Evolutionary conservation across 2,797 vertebrate species (phyloP).

Genomic region (Sarcophilus harrisii): DNA sequence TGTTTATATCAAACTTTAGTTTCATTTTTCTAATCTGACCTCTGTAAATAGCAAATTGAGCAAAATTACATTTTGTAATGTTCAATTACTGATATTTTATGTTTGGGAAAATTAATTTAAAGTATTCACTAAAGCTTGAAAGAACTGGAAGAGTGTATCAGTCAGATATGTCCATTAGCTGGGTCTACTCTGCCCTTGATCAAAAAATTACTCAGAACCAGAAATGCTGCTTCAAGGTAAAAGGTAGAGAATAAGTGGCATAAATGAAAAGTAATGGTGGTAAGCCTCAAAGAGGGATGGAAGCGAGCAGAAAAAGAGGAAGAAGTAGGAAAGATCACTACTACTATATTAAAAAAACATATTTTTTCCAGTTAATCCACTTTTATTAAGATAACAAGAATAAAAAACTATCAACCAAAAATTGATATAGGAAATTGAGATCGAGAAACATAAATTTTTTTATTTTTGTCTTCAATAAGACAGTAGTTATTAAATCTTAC

Average conservation of each 20-base stretch:
- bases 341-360: constrained; percentile 48
- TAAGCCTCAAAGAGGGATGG: background rate
- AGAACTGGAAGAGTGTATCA: background rate
- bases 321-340: background rate
- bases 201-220: background rate
- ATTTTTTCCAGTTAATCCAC: background rate
- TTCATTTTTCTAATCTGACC: constrained; percentile 47
- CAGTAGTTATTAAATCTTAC: constrained; percentile 17
- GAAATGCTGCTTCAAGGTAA: background rate
- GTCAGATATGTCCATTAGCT: background rate
- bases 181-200: background rate
- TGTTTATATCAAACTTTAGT: constrained; percentile 46
- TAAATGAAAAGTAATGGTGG: background rate
- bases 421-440: constrained; percentile 23
- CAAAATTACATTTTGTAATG: no score
- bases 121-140: background rate
- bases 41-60: constrained; percentile 27
- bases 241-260: constrained; percentile 34
- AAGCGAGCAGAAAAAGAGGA: background rate
- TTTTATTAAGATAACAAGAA: constrained; percentile 21
- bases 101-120: background rate
- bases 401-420: constrained; percentile 46
- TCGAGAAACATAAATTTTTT: constrained; percentile 25
- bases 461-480: constrained; percentile 51
- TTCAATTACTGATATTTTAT: background rate